Percentiles rank a stretch among this genome's conserved stretches.
These are phyloP conservation scores for Ooceraea biroi DNA, from an alignment of 1,140 invertebrate genomes.

Conservation along the genomic window DNA sequence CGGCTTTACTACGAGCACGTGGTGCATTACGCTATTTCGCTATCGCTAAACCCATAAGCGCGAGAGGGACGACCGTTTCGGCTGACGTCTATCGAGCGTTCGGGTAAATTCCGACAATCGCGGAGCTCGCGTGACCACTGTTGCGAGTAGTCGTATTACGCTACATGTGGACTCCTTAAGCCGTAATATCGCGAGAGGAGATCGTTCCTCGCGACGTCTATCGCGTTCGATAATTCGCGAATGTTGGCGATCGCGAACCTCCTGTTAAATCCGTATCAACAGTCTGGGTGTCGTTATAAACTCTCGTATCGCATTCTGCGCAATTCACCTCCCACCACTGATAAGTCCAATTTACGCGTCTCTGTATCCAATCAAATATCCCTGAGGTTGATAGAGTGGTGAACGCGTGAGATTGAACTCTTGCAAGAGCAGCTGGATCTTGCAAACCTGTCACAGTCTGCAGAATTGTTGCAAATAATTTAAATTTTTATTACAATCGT, in stretches of 20 bases:
- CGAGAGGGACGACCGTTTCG: conserved; percentile 45
- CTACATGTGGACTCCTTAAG: conserved; percentile 6
- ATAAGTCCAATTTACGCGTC: conserved; percentile 13
- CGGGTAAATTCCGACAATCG: conserved; percentile 21
- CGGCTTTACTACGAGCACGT: not conserved
- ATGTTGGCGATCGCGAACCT: conserved; percentile 55
- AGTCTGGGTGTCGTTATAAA: not conserved
- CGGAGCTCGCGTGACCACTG: conserved; percentile 6
- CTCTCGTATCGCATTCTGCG: not conserved
- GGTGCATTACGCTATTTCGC: conserved; percentile 25
- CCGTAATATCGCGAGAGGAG: conserved; percentile 58
- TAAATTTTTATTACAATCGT: not conserved
- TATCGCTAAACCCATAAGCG: conserved; percentile 38
- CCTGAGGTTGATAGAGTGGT: conserved; percentile 6
- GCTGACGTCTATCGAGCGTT: conserved; percentile 50
- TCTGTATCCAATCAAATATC: no score
- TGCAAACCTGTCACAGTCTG: no score
- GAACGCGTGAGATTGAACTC: not conserved
- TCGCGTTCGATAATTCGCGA: conserved; percentile 59
- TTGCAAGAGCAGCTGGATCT: no score
- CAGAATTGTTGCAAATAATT: no score
- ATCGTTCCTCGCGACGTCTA: conserved; percentile 54
- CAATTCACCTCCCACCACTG: not conserved
- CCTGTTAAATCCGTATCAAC: not conserved
- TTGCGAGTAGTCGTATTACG: conserved; percentile 31